Percentiles rank a stretch among this genome's conserved stretches.
These are phyloP conservation scores for Scelioninae gen. 1 DNA, from an alignment of 2,888 invertebrate species.

Conservation along the genomic window DNA sequence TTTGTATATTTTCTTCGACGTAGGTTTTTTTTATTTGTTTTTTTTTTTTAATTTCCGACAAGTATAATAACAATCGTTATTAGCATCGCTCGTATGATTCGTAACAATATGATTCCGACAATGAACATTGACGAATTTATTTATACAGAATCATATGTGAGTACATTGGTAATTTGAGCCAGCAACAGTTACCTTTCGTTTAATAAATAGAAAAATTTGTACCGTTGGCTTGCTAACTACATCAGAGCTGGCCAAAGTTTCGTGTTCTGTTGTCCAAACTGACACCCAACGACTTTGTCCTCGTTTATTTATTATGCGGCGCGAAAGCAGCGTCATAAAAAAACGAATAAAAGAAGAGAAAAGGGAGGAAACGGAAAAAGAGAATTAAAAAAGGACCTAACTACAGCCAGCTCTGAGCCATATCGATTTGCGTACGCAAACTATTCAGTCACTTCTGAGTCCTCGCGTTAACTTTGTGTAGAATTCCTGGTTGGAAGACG, in stretches of 20 bases:
- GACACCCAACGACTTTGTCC: constrained; percentile 19
- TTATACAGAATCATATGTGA: constrained; percentile 58
- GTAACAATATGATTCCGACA: constrained; percentile 60
- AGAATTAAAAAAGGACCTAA: constrained; percentile 3
- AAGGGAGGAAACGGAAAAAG: background rate
- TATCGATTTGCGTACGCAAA: constrained; percentile 52
- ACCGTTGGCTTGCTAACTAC: constrained; percentile 62
- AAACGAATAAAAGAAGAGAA: background rate
- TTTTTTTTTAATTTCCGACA: background rate
- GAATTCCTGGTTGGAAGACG: constrained; percentile 16
- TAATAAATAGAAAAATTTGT: constrained; percentile 71
- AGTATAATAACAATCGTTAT: no score
- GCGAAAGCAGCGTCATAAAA: constrained; percentile 41
- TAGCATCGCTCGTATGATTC: constrained; percentile 29
- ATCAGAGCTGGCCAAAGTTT: constrained; percentile 47
- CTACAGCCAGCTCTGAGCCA: constrained; percentile 47
- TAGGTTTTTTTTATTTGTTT: background rate
- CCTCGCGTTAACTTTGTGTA: constrained; percentile 18
- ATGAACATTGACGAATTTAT: constrained; percentile 58
- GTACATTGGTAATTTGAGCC: constrained; percentile 64
- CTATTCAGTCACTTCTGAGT: constrained; percentile 39
- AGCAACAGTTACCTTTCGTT: constrained; percentile 56
- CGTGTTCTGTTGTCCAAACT: constrained; percentile 22
- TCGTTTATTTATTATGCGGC: constrained; percentile 45
- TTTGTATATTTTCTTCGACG: background rate